Evolutionary conservation across 2,113 vertebrate genomes (phyloP).

Genomic region (Alouatta palliata): DNA sequence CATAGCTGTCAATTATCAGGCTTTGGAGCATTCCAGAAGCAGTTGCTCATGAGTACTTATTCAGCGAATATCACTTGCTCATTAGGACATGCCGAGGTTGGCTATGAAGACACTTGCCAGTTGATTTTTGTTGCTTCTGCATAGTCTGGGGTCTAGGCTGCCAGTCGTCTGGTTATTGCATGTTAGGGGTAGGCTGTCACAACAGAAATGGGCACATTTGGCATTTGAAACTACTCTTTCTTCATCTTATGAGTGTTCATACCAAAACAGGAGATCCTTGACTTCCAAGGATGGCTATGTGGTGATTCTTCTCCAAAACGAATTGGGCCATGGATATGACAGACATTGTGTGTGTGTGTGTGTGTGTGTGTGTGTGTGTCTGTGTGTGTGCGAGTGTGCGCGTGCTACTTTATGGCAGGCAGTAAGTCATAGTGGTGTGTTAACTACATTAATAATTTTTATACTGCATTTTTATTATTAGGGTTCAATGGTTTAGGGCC

Average conservation of each 20-base stretch:
- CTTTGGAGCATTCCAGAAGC: slow-evolving; percentile 55
- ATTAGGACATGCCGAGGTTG: neutral
- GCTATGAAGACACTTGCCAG: neutral
- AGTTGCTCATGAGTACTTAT: slow-evolving; percentile 28
- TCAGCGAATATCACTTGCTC: slow-evolving; percentile 2
- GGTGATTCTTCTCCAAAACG: neutral
- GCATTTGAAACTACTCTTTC: neutral
- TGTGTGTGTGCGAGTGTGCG: neutral
- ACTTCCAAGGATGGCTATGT: neutral
- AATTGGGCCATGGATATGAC: neutral
- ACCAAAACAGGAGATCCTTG: neutral
- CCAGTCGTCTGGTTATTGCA: neutral
- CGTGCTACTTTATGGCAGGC: neutral
- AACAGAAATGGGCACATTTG: neutral
- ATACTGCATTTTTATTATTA: neutral
- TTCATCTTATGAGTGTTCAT: neutral
- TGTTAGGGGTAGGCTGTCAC: neutral
- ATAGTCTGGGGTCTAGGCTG: neutral
- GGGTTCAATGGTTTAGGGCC: neutral
- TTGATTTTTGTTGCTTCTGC: neutral
- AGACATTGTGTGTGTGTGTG: neutral
- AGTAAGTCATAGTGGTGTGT: neutral
- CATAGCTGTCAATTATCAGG: slow-evolving; percentile 62
- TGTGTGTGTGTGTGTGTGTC: neutral
- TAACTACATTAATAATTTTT: neutral